Conservation (phyloP, 1,140 invertebrate genomes). For the Oedothorax gibbosus region DNA sequence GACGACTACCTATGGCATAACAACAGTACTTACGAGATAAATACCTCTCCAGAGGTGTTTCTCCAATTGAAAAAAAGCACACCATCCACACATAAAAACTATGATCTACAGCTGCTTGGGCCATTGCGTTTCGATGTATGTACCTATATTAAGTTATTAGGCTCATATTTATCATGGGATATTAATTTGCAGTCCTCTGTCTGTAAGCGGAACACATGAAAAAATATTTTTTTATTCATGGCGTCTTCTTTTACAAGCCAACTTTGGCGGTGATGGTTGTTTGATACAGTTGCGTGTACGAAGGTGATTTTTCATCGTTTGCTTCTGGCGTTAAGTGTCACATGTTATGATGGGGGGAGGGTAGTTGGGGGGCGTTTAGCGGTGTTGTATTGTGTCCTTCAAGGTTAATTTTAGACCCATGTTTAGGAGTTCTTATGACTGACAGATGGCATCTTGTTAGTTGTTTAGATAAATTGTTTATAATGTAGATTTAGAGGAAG, state of each 20-base stretch:
- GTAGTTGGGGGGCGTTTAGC: not conserved
- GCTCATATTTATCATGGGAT: conserved; percentile 55
- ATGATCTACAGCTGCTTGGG: not conserved
- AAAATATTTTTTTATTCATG: not conserved
- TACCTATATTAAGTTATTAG: conserved; percentile 60
- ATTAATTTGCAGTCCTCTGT: conserved; percentile 50
- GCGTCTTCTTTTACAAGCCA: not conserved
- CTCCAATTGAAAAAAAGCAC: conserved; percentile 42
- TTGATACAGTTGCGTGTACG: conserved; percentile 42
- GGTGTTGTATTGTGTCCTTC: not conserved
- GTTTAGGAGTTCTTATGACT: not conserved
- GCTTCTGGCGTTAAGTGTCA: conserved; percentile 17
- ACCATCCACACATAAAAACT: not conserved
- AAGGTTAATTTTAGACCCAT: conserved; percentile 24
- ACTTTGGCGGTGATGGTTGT: conserved; percentile 34
- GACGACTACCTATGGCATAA: conserved; percentile 19
- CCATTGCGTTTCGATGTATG: conserved; percentile 1
- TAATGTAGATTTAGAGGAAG: not conserved
- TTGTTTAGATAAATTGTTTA: not conserved
- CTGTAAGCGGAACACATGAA: conserved; percentile 10
- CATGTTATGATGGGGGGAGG: conserved; percentile 30
- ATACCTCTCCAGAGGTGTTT: conserved; percentile 50
- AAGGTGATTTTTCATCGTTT: conserved; percentile 45
- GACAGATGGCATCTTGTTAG: not conserved
- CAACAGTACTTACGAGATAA: conserved; percentile 55